Conservation (phyloP, 2,113 vertebrate genomes). For the Ameiurus melas region DNA sequence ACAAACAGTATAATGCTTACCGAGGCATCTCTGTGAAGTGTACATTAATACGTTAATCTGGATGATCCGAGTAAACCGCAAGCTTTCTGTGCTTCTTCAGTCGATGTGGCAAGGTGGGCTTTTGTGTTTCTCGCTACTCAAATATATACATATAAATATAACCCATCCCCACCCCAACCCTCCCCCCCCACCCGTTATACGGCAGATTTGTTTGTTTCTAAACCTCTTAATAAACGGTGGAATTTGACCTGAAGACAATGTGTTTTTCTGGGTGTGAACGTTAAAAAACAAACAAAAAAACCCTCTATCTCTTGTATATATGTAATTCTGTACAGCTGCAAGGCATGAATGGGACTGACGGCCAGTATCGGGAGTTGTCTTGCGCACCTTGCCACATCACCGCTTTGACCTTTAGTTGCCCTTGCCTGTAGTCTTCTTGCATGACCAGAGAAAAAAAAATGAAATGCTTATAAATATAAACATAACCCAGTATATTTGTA, state of each 20-base stretch:
- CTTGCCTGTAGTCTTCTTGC: slow-evolving; percentile 84
- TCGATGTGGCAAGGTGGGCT: slow-evolving; percentile 85
- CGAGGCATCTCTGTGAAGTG: slow-evolving; percentile 79
- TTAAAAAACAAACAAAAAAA: not conserved
- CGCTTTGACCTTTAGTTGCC: slow-evolving; percentile 77
- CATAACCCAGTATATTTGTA: slow-evolving; percentile 71
- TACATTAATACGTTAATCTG: slow-evolving; percentile 70
- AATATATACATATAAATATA: slow-evolving; percentile 49
- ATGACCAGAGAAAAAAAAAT: slow-evolving; percentile 71
- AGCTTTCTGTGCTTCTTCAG: slow-evolving; percentile 71
- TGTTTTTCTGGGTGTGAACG: not conserved
- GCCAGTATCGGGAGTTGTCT: slow-evolving; percentile 84
- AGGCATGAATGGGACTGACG: slow-evolving; percentile 85
- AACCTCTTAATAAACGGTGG: slow-evolving; percentile 26
- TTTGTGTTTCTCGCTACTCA: slow-evolving; percentile 58
- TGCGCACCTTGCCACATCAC: slow-evolving; percentile 84
- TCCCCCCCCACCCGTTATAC: slow-evolving; percentile 35
- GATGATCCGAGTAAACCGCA: slow-evolving; percentile 78
- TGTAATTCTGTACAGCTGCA: slow-evolving; percentile 83
- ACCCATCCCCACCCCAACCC: not conserved
- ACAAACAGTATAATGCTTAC: slow-evolving; percentile 61
- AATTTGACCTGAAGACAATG: not conserved
- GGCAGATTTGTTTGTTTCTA: slow-evolving; percentile 26
- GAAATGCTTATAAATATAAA: slow-evolving; percentile 64
- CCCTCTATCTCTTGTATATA: slow-evolving; percentile 75